Base-by-base conservation (phyloP, 2,113 vertebrate genomes). In the Rhinolophus ferrumequinum region DNA sequence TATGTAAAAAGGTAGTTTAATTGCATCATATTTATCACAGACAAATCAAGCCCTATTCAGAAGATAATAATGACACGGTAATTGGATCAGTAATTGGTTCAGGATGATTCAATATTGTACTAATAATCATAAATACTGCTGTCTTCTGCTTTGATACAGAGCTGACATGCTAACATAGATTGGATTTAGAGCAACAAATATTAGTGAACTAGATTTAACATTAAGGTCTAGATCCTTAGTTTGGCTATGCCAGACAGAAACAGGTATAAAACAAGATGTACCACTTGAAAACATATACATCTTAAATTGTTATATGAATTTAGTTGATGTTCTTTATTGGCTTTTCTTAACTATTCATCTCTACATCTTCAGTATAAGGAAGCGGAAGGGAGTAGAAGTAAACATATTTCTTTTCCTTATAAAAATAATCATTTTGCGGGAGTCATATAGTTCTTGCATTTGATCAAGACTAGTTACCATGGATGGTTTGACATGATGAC, bases 1-100 rank as follows among this genome's bases (percentile, higher is more conserved):
- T 99, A 99, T 99, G 98, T 99, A 98, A 99, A 99, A 99, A 99
- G 98, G 98, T 99, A 96, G 98, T 99, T 98, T 99, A 98, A 99
- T 99, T 99, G 98, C 98, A 98, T 98, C 98, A 98, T 98, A 98
- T 98, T 99, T 99, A 99, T 99, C 98, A 98, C 98, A 98, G 98
- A 98, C 98, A 98, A 99, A 99, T 99, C 98, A 99, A 98, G 98
- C 97, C 98, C 98, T 98, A 99, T 99, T 99, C 98, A 99, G 98
- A 98, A 98, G 98, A 98, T 98, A 99, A 99, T 99, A 99, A 99
- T 99, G 98, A 98, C 98, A 98, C 98, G 98, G 98, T 99, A 99
- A 99, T 99, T 99, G 98, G 98, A 98, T 98, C 98, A 98, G 98
- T 99, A 99, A 99, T 99, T 99, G 98, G 98, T 99, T 98, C 98